A percentile compares a stretch with the other conserved stretches of the same genome.
Evolutionary conservation across 2,113 vertebrate genomes (phyloP).

Genomic region (Oncorhynchus kisutch): DNA sequence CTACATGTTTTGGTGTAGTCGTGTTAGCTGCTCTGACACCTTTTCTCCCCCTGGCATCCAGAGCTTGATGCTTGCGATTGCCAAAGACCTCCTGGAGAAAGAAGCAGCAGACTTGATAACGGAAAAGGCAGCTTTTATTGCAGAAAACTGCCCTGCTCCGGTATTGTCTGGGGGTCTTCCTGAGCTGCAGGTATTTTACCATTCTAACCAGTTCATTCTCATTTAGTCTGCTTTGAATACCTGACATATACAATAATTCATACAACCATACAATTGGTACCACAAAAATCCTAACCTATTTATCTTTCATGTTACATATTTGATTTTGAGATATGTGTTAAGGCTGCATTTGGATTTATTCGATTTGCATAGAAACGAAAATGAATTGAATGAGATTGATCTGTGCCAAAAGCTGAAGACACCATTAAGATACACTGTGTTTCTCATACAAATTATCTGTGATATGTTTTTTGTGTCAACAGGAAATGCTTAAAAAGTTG

Average conservation of each 20-base stretch:
- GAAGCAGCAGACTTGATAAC: slow-evolving; percentile 59
- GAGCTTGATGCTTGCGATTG: slow-evolving; percentile 83
- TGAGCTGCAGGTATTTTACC: slow-evolving; percentile 80
- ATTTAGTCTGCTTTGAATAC: not conserved
- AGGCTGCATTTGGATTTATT: not conserved
- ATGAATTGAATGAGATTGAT: not conserved
- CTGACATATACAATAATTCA: not conserved
- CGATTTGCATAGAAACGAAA: not conserved
- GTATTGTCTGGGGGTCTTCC: slow-evolving; percentile 72
- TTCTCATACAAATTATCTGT: not conserved
- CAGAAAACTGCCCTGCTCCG: slow-evolving; percentile 76
- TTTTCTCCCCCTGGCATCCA: slow-evolving; percentile 35
- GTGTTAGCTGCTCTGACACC: not conserved
- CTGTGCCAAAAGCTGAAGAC: no score
- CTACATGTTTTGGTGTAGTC: not conserved
- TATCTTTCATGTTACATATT: not conserved
- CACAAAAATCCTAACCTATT: not conserved
- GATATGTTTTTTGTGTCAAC: slow-evolving; percentile 14
- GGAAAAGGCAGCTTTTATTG: slow-evolving; percentile 80
- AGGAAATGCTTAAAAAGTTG: slow-evolving; percentile 89
- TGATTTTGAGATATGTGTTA: not conserved
- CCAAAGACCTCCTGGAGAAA: slow-evolving; percentile 72
- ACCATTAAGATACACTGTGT: no score
- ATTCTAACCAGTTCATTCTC: not conserved
- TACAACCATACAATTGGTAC: not conserved